Percentiles rank a stretch among this genome's conserved stretches.
Evolutionary conservation across 2,113 vertebrate species (phyloP).

Genomic region (Vulpes ferrilata): DNA sequence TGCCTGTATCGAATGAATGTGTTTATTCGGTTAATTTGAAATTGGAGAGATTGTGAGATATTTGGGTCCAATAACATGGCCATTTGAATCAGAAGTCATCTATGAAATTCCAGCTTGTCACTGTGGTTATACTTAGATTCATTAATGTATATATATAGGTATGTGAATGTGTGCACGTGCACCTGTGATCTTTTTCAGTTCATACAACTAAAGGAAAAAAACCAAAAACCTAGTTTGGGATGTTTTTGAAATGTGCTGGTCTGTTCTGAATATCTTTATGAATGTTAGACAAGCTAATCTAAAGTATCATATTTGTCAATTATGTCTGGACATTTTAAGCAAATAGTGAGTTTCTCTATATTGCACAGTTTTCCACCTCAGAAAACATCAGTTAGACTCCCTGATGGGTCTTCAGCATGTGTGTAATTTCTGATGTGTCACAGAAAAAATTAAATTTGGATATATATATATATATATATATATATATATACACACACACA

Average conservation of each 20-base stretch:
- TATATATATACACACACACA: background rate
- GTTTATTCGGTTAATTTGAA: conserved; percentile 34
- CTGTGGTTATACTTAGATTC: background rate
- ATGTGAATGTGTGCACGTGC: background rate
- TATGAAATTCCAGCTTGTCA: background rate
- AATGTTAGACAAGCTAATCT: background rate
- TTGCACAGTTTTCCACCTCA: background rate
- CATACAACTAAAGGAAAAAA: background rate
- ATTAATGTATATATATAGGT: fast-evolving
- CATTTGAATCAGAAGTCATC: background rate
- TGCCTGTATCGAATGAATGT: background rate
- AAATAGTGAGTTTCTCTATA: background rate
- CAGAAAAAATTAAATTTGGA: background rate
- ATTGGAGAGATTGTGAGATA: background rate
- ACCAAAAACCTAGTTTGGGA: background rate
- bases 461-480: background rate
- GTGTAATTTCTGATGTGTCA: background rate
- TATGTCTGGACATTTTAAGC: background rate
- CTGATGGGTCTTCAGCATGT: background rate
- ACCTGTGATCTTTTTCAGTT: background rate
- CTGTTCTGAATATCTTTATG: background rate
- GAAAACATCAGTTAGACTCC: background rate
- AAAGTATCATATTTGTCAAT: background rate
- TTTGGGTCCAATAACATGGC: background rate
- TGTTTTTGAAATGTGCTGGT: background rate